Evolutionary conservation across 2,797 vertebrate genomes (phyloP), one percentile per base, ranked within the genome.

Genomic region (Sebastes melanostomus): DNA sequence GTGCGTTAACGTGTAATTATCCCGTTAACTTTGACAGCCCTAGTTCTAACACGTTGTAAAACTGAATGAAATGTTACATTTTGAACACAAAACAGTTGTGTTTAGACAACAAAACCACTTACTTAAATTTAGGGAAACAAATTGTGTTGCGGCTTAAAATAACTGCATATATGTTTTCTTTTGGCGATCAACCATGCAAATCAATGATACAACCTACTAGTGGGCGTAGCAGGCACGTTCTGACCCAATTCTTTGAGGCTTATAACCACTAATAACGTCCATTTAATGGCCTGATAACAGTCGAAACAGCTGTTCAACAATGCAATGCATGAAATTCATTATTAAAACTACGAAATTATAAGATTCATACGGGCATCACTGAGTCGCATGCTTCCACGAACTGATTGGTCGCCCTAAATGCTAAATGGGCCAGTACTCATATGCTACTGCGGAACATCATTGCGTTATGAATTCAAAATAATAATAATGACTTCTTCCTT

Each of bases 401-500:
- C 66, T 81, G 79, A 81, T 56, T 75, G 80, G 46, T 72, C 60
- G 72, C 59, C 81, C 78, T 77, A 59, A 90, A 87, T 82, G 63
- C 75, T 87, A 91, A 89, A 89, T 86, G 80, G 86, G 71, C 84
- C 82, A 73, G 56, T 46, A 18, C 79, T 87, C 74, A 69, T 65
- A 72, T 8, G 69, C 71, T 36, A 75, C 72, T 46, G 63, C 50
- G 66, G 59, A 88, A 79, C 83, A 74, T 86, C 78, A 81, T 16
- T 61, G 78, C 38, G 14, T 83, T 82, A 75, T 89, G 85, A 89
- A 85, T 82, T 80, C 70, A 67, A 85, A 86, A 54, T 62, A 80
- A 78, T 74, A 67, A 88, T 90, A 86, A 85, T 78, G 42, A 63
- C 36, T 88, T 89, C 83, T 85, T 87, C 72, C 79, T 67, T 86